These are phyloP conservation scores for Cotesia chilonis DNA, from an alignment of 1,140 invertebrate species.

Conservation along the genomic window DNA sequence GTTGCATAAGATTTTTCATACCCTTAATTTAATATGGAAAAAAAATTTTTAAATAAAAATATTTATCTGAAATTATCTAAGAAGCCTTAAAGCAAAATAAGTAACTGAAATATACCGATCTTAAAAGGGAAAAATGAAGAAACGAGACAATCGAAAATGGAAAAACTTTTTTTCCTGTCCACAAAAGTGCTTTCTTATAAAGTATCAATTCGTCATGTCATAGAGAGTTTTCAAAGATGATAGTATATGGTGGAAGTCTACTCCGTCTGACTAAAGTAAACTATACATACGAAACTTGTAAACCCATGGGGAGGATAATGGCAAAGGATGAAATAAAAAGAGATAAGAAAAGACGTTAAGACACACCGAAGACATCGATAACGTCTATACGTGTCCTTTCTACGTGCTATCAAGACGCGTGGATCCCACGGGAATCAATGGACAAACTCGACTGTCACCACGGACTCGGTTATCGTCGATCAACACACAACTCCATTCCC, in stretches of 20 bases:
- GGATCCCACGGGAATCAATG: slow-evolving; percentile 1
- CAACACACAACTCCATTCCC: slow-evolving; percentile 3
- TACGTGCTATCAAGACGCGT: neutral
- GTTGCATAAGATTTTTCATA: too few relatives aligned
- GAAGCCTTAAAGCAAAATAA: too few relatives aligned
- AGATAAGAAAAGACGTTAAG: slow-evolving; percentile 13
- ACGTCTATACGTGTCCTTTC: slow-evolving; percentile 2
- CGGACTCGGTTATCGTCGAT: neutral
- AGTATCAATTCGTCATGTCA: slow-evolving; percentile 8
- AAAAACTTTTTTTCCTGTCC: neutral
- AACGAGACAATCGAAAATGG: slow-evolving; percentile 4
- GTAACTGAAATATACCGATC: too few relatives aligned
- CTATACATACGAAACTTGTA: neutral
- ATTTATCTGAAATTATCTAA: too few relatives aligned
- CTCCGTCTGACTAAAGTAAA: neutral
- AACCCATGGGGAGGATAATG: neutral
- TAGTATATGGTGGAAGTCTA: neutral
- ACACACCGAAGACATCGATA: slow-evolving; percentile 4
- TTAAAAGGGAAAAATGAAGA: too few relatives aligned
- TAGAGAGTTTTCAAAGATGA: neutral
- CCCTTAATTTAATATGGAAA: too few relatives aligned
- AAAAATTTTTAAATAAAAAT: too few relatives aligned
- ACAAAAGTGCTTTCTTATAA: slow-evolving; percentile 6
- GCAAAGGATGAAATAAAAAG: slow-evolving; percentile 3
- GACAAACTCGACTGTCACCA: neutral